Conservation (phyloP, 2,797 vertebrate genomes). For the Thamnophis elegans region DNA sequence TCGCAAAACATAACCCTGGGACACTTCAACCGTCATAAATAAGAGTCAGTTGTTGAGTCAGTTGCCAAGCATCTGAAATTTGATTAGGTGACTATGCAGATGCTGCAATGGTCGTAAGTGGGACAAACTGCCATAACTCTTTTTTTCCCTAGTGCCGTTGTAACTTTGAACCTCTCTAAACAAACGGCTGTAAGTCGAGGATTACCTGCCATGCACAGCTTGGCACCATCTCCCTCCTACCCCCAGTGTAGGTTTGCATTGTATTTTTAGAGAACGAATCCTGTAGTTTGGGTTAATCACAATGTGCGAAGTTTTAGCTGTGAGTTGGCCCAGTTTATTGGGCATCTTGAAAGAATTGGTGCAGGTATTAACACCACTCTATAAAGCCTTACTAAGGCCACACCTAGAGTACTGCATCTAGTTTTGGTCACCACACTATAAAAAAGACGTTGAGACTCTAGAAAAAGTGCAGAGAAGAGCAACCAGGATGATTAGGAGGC, state of each 20-base stretch:
- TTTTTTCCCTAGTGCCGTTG: background rate
- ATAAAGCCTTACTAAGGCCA: no score
- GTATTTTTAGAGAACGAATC: background rate
- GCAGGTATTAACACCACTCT: no score
- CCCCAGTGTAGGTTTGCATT: background rate
- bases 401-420: no score
- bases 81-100: background rate
- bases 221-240: background rate
- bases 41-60: background rate
- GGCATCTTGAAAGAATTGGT: background rate
- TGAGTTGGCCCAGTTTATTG: background rate
- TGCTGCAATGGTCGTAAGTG: background rate
- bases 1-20: background rate
- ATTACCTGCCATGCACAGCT: background rate
- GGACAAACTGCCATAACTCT: background rate
- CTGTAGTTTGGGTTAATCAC: background rate
- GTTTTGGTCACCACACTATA: no score
- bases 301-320: background rate
- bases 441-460: no score
- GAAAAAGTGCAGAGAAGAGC: no score
- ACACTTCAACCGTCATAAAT: background rate
- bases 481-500: no score
- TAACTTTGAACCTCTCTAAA: background rate
- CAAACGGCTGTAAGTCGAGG: background rate
- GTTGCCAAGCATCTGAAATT: background rate